Conservation (phyloP, 1,140 invertebrate species). For the Neodiprion virginianus region DNA sequence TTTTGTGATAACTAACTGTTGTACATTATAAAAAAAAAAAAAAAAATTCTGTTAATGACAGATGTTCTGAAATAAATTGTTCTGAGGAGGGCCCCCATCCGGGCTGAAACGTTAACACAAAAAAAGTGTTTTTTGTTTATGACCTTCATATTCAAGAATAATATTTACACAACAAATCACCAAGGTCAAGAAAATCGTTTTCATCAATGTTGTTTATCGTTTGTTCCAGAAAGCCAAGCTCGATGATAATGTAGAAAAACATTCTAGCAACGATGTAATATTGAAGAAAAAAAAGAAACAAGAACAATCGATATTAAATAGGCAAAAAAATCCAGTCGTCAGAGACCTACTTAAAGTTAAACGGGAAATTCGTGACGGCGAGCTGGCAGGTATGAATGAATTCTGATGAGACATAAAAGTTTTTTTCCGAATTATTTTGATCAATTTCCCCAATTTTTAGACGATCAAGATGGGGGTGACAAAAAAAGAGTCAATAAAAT, state of each 20-base stretch:
- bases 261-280: conserved; percentile 50
- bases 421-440: conserved; percentile 11
- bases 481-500: conserved; percentile 48
- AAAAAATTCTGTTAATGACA: no score
- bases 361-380: conserved; percentile 47
- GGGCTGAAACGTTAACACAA: no score
- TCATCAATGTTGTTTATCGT: no score
- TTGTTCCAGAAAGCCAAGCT: conserved; percentile 30
- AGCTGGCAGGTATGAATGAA: conserved; percentile 32
- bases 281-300: conserved; percentile 54
- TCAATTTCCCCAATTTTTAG: conserved; percentile 27
- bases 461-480: conserved; percentile 51
- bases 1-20: no score
- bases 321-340: conserved; percentile 44
- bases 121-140: no score
- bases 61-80: no score
- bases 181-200: no score
- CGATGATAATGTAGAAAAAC: conserved; percentile 34
- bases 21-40: no score
- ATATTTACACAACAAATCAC: no score
- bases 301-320: conserved; percentile 51
- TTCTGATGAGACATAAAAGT: not conserved
- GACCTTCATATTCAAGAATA: no score
- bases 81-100: no score
- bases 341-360: conserved; percentile 52